Evolutionary conservation across 2,113 vertebrate species (phyloP), one percentile per base, ranked within the genome.

Genomic region (Corythoichthys intestinalis): DNA sequence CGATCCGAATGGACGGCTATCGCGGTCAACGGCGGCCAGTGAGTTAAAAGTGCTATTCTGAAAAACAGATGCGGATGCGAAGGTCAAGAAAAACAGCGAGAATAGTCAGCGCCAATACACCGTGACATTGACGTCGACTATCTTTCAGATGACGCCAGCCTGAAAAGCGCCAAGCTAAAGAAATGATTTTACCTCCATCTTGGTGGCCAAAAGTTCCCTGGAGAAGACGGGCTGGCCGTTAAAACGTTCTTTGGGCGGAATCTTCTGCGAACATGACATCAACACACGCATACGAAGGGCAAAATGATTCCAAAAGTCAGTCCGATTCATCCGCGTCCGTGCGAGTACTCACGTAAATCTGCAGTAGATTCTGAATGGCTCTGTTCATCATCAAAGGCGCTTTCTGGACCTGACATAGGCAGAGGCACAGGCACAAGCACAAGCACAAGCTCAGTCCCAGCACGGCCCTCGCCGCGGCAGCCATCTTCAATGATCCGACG

Each of bases 291-390:
- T 14, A 38, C 6, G 20, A 28, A 28, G 20, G 20, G 20, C 20
- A 28, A 67, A 28, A 10, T 80, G 1, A 65, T 1, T 44, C 4
- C 17, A 44, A 44, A 28, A 54, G 0, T 0, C 0, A 41, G 5
- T 48, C 17, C 34, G 37, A 17, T 12, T n/a, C 61, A 65, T 48
- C 20, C n/a, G 28, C 54, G 56, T 67, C 52, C 67, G 20, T 49
- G 46, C 15, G 2, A 0, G 20, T 82, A 88, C 88, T 90, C 70
- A 89, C 87, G 37, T 90, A 88, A 72, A 77, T 44, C 35, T 41
- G 54, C 59, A 73, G 66, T 5, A 90, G 82, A 65, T 53, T 72
- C 6, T 79, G 76, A 65, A 90, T 77, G 80, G 86, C 81, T 39
- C 0, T 61, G 73, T 80, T 87, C 82, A 90, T 85, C 53, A 54